A percentile compares a stretch with the other conserved stretches of the same genome.
Evolutionary conservation across 1,140 invertebrate species (phyloP).

Genomic region (Prorops nasuta): DNA sequence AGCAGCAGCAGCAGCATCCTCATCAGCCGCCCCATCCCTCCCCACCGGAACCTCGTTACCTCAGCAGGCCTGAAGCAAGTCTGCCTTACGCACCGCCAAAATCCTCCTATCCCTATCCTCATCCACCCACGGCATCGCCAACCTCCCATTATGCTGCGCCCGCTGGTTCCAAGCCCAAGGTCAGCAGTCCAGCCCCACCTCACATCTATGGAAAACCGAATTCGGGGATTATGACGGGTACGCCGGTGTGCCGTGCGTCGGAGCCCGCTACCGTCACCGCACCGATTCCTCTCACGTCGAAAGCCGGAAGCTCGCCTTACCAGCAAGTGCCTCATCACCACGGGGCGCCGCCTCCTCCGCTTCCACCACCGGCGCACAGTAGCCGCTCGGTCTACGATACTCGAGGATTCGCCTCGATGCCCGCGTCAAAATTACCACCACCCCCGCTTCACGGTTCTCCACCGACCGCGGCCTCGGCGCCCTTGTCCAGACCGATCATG

Average conservation of each 20-base stretch:
- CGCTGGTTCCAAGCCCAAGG: conserved; percentile 66
- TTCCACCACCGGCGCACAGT: conserved; percentile 62
- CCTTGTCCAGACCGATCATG: conserved; percentile 49
- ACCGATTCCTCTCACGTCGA: conserved; percentile 66
- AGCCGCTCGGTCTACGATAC: conserved; percentile 56
- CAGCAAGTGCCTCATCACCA: conserved; percentile 64
- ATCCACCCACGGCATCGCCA: conserved; percentile 35
- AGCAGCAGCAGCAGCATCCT: conserved; percentile 41
- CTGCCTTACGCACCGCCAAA: conserved; percentile 41
- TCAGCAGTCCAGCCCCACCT: conserved; percentile 74
- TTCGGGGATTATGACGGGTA: conserved; percentile 63
- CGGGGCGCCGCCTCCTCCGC: conserved; percentile 48
- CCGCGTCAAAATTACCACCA: conserved; percentile 57
- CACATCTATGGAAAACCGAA: conserved; percentile 75
- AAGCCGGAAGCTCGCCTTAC: conserved; percentile 67
- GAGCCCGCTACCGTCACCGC: conserved; percentile 40
- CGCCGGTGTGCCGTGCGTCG: conserved; percentile 60
- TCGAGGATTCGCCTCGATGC: conserved; percentile 54
- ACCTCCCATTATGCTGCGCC: conserved; percentile 38
- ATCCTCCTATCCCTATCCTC: conserved; percentile 42
- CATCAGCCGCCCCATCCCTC: conserved; percentile 47
- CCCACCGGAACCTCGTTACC: conserved; percentile 49
- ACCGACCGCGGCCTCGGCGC: conserved; percentile 48
- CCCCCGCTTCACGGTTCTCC: conserved; percentile 56
- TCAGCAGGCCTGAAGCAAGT: conserved; percentile 35